Evolutionary conservation across 2,113 vertebrate genomes (phyloP).

Genomic region (Progne subis): DNA sequence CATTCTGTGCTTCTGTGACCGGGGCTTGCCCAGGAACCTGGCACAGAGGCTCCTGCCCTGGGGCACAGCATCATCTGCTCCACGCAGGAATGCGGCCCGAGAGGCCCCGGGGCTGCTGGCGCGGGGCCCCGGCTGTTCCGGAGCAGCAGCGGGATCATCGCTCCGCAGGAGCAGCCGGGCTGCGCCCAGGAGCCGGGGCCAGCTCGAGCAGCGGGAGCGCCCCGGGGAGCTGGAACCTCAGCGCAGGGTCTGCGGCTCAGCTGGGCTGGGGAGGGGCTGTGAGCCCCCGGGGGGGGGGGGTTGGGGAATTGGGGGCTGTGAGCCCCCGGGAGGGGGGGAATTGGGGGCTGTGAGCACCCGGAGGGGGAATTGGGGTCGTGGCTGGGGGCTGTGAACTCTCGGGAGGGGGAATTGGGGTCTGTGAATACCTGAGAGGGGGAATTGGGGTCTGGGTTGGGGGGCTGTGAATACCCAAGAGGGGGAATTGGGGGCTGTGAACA

Average conservation of each 20-base stretch:
- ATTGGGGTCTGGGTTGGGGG: too few relatives aligned
- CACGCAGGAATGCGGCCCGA: neutral
- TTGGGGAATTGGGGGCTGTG: too few relatives aligned
- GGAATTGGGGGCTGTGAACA: neutral
- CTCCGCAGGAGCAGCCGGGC: neutral
- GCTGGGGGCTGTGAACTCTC: too few relatives aligned
- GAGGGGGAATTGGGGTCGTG: too few relatives aligned
- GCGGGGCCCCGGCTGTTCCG: neutral
- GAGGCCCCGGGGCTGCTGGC: neutral
- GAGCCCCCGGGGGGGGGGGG: neutral
- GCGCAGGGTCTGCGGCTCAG: fast-evolving
- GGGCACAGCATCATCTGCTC: neutral
- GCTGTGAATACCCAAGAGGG: too few relatives aligned
- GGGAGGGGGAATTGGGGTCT: too few relatives aligned
- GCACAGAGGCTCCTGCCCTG: neutral
- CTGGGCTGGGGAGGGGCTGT: neutral
- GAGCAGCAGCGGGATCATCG: neutral
- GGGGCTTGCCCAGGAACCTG: neutral
- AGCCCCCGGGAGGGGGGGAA: too few relatives aligned
- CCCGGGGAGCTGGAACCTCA: neutral
- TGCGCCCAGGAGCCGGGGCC: neutral
- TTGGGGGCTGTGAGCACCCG: too few relatives aligned
- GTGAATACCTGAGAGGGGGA: too few relatives aligned
- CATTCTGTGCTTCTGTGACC: fast-evolving
- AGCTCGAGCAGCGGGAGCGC: fast-evolving